Percentiles rank a stretch among this genome's conserved stretches.
phyloP scores from a whole-genome alignment of 2,888 invertebrate genomes.

The Trimorus sp. region DNA sequence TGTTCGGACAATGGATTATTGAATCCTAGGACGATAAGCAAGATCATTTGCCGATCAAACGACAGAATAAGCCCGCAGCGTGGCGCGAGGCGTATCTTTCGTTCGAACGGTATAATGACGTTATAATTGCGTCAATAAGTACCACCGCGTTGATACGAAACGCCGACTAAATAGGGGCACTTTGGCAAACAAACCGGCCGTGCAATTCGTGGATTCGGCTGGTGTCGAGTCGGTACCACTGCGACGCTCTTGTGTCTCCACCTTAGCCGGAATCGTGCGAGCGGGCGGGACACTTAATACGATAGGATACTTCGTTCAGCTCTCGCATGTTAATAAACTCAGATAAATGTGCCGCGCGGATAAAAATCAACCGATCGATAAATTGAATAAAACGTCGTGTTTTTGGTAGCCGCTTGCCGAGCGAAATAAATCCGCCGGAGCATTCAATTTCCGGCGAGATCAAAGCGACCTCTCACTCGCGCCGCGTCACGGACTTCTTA shows the following conservation, averaged over 20 bases:
- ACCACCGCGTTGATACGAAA: slow-evolving; percentile 21
- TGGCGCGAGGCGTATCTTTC: slow-evolving; percentile 23
- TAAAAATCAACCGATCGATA: slow-evolving; percentile 51
- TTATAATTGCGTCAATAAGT: slow-evolving; percentile 38
- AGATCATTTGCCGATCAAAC: slow-evolving; percentile 19
- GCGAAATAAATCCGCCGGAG: slow-evolving; percentile 63
- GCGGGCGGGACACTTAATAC: slow-evolving; percentile 58
- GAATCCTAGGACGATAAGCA: slow-evolving; percentile 24
- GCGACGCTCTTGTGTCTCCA: background rate
- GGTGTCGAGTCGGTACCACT: background rate
- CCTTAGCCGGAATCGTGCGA: slow-evolving; percentile 21
- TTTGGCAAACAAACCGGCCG: slow-evolving; percentile 1
- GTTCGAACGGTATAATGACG: slow-evolving; percentile 22
- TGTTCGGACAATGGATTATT: slow-evolving; percentile 16
- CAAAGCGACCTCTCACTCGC: slow-evolving; percentile 69
- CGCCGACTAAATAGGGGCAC: slow-evolving; percentile 29
- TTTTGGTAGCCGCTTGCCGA: slow-evolving; percentile 45
- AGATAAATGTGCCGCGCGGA: background rate
- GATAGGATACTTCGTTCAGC: slow-evolving; percentile 41
- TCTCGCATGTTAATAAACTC: slow-evolving; percentile 27
- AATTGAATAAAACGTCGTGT: slow-evolving; percentile 57
- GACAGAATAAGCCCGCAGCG: slow-evolving; percentile 42
- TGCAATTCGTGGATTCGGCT: slow-evolving; percentile 10
- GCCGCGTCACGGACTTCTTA: slow-evolving; percentile 68
- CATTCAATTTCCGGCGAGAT: slow-evolving; percentile 73